Conservation (phyloP, 2,797 vertebrate genomes). For the Pitangus sulphuratus region DNA sequence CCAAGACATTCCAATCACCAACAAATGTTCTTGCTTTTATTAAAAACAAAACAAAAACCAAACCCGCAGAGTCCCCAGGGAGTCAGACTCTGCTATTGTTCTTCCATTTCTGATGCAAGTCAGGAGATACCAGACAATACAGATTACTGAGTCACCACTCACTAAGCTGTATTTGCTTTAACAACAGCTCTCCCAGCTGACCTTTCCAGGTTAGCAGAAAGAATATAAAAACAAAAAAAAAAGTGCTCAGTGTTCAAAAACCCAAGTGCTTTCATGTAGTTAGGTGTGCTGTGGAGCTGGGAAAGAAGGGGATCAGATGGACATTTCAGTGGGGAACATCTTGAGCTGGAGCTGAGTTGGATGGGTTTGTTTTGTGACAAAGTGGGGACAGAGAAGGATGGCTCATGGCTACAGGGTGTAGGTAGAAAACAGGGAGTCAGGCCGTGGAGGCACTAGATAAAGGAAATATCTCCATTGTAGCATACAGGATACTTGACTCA, state of each 20-base stretch:
- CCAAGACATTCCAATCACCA: slow-evolving; percentile 9
- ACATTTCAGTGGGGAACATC: background rate
- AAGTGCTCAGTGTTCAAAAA: slow-evolving; percentile 15
- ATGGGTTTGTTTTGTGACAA: background rate
- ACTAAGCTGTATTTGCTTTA: slow-evolving; percentile 59
- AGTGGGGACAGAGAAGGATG: background rate
- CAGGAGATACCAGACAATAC: slow-evolving; percentile 54
- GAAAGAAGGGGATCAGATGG: background rate
- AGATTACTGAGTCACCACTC: slow-evolving; percentile 34
- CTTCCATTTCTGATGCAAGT: slow-evolving; percentile 61
- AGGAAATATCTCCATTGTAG: background rate
- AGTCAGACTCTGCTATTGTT: slow-evolving; percentile 52
- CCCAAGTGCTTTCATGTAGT: background rate
- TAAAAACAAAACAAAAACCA: slow-evolving; percentile 22
- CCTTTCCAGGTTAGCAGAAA: slow-evolving; percentile 42
- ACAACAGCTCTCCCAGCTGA: slow-evolving; percentile 65
- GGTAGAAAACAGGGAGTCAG: background rate
- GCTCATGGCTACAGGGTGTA: background rate
- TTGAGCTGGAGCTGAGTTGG: background rate
- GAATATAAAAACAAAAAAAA: slow-evolving; percentile 6
- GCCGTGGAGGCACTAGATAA: background rate
- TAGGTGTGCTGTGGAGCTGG: background rate
- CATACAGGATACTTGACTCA: background rate
- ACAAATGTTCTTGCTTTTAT: slow-evolving; percentile 54
- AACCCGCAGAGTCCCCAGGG: slow-evolving; percentile 2